Evolutionary conservation across 2,888 invertebrate genomes (phyloP).

Genomic region (Taenaris catops): DNA sequence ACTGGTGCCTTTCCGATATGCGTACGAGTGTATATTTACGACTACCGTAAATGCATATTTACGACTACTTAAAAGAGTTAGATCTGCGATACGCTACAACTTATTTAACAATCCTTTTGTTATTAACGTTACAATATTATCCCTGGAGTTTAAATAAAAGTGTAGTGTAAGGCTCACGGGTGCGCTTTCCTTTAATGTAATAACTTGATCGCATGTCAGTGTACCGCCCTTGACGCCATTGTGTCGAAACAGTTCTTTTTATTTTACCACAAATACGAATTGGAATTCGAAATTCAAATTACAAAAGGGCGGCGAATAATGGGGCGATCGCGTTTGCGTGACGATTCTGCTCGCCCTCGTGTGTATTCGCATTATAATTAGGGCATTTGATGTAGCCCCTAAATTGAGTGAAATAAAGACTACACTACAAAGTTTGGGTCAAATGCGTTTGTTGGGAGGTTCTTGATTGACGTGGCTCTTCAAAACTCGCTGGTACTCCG

Average conservation of each 20-base stretch:
- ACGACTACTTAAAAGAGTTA: no score
- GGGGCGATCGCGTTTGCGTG: slow-evolving; percentile 77
- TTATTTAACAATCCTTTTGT: no score
- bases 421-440: slow-evolving; percentile 34
- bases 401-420: slow-evolving; percentile 37
- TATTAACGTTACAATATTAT: slow-evolving; percentile 39
- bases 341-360: slow-evolving; percentile 45
- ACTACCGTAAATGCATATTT: no score
- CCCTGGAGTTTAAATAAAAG: slow-evolving; percentile 66
- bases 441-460: slow-evolving; percentile 44
- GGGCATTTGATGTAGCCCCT: slow-evolving; percentile 36
- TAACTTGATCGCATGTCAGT: slow-evolving; percentile 80
- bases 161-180: slow-evolving; percentile 53
- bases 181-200: slow-evolving; percentile 78
- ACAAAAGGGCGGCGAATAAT: slow-evolving; percentile 78
- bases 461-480: slow-evolving; percentile 89
- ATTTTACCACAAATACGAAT: slow-evolving; percentile 79
- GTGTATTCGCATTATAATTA: slow-evolving; percentile 48
- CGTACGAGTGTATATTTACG: no score
- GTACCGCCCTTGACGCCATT: slow-evolving; percentile 80
- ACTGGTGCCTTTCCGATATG: no score
- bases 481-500: slow-evolving; percentile 86
- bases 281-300: slow-evolving; percentile 80
- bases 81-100: no score
- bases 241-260: slow-evolving; percentile 78